Evolutionary conservation across 1,140 invertebrate species (phyloP), one percentile per base, ranked within the genome.

Genomic region (Dufourea novaeangliae): DNA sequence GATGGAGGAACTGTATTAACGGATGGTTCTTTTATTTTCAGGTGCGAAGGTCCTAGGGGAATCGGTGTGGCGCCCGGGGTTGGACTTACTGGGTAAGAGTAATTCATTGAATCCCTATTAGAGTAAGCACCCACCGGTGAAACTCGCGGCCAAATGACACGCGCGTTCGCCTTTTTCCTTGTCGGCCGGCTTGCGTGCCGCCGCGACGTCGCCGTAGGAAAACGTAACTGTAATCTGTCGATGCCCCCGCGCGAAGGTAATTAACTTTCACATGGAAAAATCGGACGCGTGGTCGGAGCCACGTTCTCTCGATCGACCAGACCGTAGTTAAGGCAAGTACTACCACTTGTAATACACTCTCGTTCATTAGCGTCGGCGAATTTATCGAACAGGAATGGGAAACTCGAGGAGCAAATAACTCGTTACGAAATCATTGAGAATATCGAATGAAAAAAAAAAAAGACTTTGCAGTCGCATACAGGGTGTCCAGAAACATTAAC

Each of bases 81-180:
- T 57, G 70, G 57, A 74, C 68, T 57, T 56, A 75, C 68, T 52
- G 63, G n/a, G 80, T 83, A 83, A 83, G n/a, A n/a, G 82, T 79
- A 73, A 83, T 83, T 83, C 74, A 46, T 70, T 64, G 69, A 73
- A 78, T 83, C 69, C n/a, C 80, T 83, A 64, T 44, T 76, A 78
- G 17, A 50, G 59, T 12, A 41, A 66, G n/a, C 44, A 63, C 80
- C 46, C 73, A 50, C 32, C n/a, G 44, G 39, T 50, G 63, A 83
- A 83, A 79, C 64, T 84, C 63, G 27, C 59, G 57, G 46, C 7
- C 57, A 71, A 69, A 78, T n/a, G n/a, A n/a, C n/a, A 61, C 75
- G 37, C 14, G 68, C 74, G 29, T 61, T 59, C 5, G 4, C 4
- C 5, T 50, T 59, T 66, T 56, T 46, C 46, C 10, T 56, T 27